Percentiles rank a stretch among this genome's conserved stretches.
Conservation (phyloP, 2,888 invertebrate genomes). For the Pseudococcus jackbeardsleyi region DNA sequence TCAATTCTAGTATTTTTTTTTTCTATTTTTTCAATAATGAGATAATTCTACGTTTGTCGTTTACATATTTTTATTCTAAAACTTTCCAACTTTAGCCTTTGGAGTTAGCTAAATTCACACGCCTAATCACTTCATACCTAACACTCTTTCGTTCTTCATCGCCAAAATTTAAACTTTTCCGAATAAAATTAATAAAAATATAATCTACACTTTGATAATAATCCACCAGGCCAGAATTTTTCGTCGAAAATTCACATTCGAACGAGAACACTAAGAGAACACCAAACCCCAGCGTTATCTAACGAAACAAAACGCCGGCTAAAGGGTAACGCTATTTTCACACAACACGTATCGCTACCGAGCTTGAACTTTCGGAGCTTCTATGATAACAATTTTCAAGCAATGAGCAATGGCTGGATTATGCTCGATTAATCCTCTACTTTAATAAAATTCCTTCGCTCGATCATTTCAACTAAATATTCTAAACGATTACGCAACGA, state of each 20-base stretch:
- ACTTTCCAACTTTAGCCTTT: neutral
- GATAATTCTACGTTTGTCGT: neutral
- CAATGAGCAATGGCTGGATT: neutral
- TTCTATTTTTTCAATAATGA: no score
- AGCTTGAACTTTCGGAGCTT: conserved; percentile 27
- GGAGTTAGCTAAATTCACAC: neutral
- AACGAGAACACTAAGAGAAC: neutral
- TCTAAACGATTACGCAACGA: neutral
- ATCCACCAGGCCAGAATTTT: neutral
- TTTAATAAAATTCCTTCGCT: no score
- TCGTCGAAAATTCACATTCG: neutral
- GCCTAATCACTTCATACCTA: neutral
- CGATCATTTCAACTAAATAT: neutral
- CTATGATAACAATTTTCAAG: conserved; percentile 12
- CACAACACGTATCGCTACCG: conserved; percentile 9
- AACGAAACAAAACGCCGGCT: neutral
- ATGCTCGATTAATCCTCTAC: neutral
- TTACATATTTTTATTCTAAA: neutral
- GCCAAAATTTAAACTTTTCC: neutral
- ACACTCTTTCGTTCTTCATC: neutral
- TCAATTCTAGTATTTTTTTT: no score
- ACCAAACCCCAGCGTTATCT: neutral
- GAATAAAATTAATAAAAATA: neutral
- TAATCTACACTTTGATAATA: neutral
- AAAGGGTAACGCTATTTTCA: neutral